Percentiles rank a stretch among this genome's conserved stretches.
These are phyloP conservation scores for Temnothorax longispinosus DNA, from an alignment of 1,140 invertebrate species.

Conservation along the genomic window DNA sequence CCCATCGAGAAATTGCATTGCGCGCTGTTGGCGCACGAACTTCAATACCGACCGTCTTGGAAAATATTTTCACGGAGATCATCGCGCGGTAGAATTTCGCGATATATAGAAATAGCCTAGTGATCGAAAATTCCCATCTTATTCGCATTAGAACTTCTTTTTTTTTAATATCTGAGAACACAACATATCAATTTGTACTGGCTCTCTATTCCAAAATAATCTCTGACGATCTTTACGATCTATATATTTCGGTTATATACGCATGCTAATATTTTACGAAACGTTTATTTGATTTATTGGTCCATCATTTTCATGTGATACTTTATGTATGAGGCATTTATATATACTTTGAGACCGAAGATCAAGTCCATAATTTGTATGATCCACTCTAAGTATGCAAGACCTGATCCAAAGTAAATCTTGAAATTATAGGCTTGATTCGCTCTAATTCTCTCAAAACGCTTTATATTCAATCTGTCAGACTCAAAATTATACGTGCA, in stretches of 20 bases:
- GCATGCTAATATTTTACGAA: not conserved
- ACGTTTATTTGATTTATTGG: conserved; percentile 3
- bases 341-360: not conserved
- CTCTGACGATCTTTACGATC: not conserved
- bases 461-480: not conserved
- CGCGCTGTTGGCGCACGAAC: not conserved
- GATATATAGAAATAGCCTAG: not conserved
- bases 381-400: conserved; percentile 1
- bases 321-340: conserved; percentile 20
- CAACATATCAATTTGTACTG: not conserved
- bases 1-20: not conserved
- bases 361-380: conserved; percentile 19
- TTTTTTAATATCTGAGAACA: not conserved
- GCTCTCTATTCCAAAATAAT: not conserved
- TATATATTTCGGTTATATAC: not conserved
- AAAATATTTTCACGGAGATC: not conserved
- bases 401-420: conserved; percentile 6
- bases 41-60: not conserved
- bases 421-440: conserved; percentile 8
- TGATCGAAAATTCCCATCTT: not conserved
- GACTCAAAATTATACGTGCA: not conserved
- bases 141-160: not conserved
- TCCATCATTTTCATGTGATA: conserved; percentile 13
- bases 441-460: not conserved
- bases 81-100: not conserved